Evolutionary conservation across 2,797 vertebrate species (phyloP).

Genomic region (Bradypus variegatus): DNA sequence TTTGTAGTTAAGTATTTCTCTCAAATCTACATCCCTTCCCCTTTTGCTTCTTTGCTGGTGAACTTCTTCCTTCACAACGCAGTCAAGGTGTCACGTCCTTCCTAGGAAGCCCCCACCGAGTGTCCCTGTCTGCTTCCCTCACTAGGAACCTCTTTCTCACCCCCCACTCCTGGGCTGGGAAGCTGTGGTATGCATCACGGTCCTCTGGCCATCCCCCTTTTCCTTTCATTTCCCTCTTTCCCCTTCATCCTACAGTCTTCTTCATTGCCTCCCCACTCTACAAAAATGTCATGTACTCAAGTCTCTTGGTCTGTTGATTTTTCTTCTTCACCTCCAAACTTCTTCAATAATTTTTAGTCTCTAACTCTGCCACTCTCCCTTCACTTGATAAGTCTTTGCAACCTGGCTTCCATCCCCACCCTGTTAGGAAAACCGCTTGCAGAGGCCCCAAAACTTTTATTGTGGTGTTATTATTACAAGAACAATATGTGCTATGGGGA

Average conservation of each 20-base stretch:
- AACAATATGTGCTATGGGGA: background rate
- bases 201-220: background rate
- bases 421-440: background rate
- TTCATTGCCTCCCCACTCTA: background rate
- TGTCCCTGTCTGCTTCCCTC: background rate
- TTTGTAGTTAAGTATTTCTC: background rate
- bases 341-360: background rate
- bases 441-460: background rate
- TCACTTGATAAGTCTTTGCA: background rate
- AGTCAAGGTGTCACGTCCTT: background rate
- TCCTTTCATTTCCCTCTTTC: background rate
- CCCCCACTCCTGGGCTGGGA: background rate
- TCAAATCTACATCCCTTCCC: background rate
- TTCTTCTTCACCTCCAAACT: background rate
- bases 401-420: background rate
- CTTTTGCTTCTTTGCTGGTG: background rate
- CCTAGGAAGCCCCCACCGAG: background rate
- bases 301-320: background rate
- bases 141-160: too few species aligned
- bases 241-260: background rate
- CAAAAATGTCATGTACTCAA: background rate
- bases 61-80: slow-evolving; percentile 1
- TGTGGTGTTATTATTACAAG: background rate
- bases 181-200: background rate
- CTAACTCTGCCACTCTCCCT: background rate